Conservation (phyloP, 2,797 vertebrate genomes). For the Cossypha dichroa region DNA sequence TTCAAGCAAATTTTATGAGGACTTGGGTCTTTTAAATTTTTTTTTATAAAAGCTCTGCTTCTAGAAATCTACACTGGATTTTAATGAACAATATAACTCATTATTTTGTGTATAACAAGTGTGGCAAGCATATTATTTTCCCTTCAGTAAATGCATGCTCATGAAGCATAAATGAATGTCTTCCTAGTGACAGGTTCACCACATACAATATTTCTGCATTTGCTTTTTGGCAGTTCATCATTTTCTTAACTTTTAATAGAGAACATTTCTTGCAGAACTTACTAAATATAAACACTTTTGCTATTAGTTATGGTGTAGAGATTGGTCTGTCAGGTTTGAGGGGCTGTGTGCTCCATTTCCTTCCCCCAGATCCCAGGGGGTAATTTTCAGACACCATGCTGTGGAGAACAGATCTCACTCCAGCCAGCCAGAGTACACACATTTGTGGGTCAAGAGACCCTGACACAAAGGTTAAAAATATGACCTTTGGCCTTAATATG, state of each 20-base stretch:
- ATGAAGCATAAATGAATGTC: background rate
- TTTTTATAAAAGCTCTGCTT: background rate
- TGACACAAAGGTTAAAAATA: background rate
- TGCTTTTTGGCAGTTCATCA: background rate
- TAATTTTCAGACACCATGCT: background rate
- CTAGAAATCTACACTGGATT: background rate
- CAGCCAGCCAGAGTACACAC: background rate
- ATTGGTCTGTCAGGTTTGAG: background rate
- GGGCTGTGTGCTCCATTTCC: background rate
- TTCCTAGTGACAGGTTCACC: background rate
- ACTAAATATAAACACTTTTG: background rate
- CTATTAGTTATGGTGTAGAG: background rate
- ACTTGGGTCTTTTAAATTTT: accelerated
- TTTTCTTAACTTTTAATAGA: background rate
- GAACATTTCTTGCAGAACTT: background rate
- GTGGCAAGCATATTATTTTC: background rate
- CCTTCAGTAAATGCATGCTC: background rate
- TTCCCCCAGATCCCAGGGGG: accelerated
- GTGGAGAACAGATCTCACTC: background rate
- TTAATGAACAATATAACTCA: background rate
- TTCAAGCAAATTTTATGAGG: background rate
- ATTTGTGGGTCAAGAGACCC: too few species aligned
- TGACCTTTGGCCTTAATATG: background rate
- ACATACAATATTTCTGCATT: background rate
- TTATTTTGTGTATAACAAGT: background rate